A percentile compares a stretch with the other conserved stretches of the same genome.
Evolutionary conservation across 2,113 vertebrate species (phyloP).

Genomic region (Ginglymostoma cirratum): DNA sequence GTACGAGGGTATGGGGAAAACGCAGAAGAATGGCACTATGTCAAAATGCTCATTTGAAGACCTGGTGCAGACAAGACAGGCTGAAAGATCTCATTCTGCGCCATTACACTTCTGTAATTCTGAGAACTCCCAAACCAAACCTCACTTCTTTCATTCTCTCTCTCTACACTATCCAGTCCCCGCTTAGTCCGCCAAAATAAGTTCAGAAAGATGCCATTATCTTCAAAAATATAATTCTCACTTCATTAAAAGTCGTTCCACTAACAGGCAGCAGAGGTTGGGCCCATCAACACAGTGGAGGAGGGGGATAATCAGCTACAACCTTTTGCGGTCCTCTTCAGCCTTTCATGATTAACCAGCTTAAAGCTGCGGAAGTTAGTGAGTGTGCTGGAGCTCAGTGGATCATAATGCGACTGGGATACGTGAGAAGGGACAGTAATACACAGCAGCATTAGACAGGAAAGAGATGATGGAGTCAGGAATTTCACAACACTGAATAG

Average conservation of each 20-base stretch:
- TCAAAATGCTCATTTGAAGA: no score
- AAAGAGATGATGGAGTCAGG: not conserved
- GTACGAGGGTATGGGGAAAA: not conserved
- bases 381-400: not conserved
- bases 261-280: not conserved
- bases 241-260: not conserved
- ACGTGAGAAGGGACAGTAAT: not conserved
- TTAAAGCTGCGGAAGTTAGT: not conserved
- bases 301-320: not conserved
- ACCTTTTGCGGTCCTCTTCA: not conserved
- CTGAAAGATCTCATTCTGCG: no score
- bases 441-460: not conserved
- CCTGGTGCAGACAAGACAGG: no score
- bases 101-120: no score
- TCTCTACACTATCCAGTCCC: not conserved
- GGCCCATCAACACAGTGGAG: no score
- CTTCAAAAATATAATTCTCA: not conserved
- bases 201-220: not conserved
- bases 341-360: not conserved
- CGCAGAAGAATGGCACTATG: no score
- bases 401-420: not conserved
- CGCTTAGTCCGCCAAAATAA: not conserved
- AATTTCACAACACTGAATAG: not conserved
- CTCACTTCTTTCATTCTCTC: not conserved
- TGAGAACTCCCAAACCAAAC: no score